Evolutionary conservation across 2,888 invertebrate species (phyloP).

Genomic region (Chrysotoxum bicinctum): DNA sequence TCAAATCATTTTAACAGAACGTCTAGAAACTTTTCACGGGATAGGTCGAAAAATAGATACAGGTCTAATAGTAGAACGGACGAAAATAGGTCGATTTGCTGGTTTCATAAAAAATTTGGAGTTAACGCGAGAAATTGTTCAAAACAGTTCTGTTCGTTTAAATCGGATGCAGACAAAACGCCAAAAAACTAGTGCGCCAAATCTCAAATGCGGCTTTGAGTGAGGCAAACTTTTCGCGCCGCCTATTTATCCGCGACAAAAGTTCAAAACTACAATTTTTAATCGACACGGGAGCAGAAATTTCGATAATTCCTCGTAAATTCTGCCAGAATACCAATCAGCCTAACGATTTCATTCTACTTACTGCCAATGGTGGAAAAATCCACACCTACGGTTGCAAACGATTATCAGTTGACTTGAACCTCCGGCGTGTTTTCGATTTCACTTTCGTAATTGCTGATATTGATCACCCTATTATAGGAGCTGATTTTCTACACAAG

Average conservation of each 20-base stretch:
- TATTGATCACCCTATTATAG: conserved; percentile 26
- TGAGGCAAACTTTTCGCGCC: conserved; percentile 32
- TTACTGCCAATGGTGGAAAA: conserved; percentile 35
- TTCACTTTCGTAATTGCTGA: conserved; percentile 26
- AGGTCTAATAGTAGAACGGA: background rate
- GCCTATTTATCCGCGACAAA: conserved; percentile 1
- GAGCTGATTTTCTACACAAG: conserved; percentile 14
- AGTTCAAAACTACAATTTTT: background rate
- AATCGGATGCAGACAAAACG: background rate
- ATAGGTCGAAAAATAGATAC: background rate
- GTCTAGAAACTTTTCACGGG: too few species aligned
- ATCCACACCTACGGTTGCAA: conserved; percentile 19
- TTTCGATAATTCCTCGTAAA: conserved; percentile 29
- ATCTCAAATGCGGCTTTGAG: conserved; percentile 28
- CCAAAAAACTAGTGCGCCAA: conserved; percentile 25
- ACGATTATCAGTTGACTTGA: conserved; percentile 6
- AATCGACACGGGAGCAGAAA: conserved; percentile 22
- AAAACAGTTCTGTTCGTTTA: background rate
- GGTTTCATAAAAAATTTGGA: background rate
- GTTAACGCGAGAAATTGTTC: too few species aligned
- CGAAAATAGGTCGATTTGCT: background rate
- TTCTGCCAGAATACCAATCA: background rate
- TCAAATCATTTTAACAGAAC: background rate
- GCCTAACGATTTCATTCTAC: conserved; percentile 28
- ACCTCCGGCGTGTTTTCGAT: conserved; percentile 11